These are phyloP conservation scores for Coturnix japonica DNA, from an alignment of 2,113 vertebrate species.

Conservation along the genomic window DNA sequence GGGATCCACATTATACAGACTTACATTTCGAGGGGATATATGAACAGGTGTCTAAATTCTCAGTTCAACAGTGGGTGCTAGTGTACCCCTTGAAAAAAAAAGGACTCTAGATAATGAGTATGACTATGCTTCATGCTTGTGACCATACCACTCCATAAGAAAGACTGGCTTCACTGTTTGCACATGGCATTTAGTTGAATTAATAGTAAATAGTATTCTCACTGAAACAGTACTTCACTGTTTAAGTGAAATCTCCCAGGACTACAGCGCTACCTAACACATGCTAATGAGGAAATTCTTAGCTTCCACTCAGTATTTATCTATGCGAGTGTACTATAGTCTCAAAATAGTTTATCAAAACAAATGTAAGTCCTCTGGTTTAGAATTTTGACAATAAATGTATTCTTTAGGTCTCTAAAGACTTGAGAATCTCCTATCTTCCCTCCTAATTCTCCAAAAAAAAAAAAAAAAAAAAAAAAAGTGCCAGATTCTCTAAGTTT, in stretches of 20 bases:
- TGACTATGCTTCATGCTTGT: not conserved
- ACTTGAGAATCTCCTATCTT: not conserved
- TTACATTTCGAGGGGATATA: constrained; percentile 1
- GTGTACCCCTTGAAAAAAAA: not conserved
- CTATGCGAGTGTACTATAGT: constrained; percentile 6
- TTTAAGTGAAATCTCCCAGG: constrained; percentile 45
- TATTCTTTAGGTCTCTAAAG: constrained; percentile 6
- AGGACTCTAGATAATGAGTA: constrained; percentile 15
- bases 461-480: constrained; percentile 30
- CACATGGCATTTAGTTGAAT: constrained; percentile 18
- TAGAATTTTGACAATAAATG: constrained; percentile 33
- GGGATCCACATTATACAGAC: constrained; percentile 13
- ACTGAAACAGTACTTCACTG: constrained; percentile 51
- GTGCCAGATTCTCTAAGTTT: constrained; percentile 36
- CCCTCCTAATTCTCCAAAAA: not conserved
- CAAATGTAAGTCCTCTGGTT: not conserved
- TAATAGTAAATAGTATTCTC: constrained; percentile 49
- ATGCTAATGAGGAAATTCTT: constrained; percentile 58
- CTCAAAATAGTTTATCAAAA: constrained; percentile 54
- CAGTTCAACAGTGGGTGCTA: constrained; percentile 17
- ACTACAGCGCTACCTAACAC: constrained; percentile 25
- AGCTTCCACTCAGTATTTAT: constrained; percentile 51
- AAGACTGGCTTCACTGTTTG: constrained; percentile 47
- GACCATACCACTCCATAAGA: not conserved
- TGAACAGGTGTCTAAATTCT: constrained; percentile 63